phyloP scores from a whole-genome alignment of 2,888 invertebrate genomes.

The Torymus tubicola region DNA sequence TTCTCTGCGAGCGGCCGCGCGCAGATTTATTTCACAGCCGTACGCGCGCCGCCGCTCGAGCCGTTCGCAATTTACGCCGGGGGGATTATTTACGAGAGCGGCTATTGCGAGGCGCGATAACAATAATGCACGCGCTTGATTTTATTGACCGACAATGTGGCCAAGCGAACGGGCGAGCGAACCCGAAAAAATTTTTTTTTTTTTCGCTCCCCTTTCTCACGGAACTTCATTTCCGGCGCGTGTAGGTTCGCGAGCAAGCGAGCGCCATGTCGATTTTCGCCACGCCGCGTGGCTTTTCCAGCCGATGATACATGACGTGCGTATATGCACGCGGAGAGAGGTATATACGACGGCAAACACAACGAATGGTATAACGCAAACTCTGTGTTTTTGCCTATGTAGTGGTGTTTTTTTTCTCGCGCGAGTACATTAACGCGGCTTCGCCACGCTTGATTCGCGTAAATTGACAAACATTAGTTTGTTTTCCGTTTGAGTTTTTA shows the following conservation, averaged over 20 bases:
- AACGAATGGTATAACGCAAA: conserved; percentile 4
- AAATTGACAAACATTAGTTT: not conserved
- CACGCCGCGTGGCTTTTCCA: conserved; percentile 16
- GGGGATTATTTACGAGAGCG: conserved; percentile 48
- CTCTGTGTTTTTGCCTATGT: not conserved
- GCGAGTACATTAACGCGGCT: conserved; percentile 14
- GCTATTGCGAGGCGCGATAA: conserved; percentile 33
- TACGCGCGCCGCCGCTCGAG: not conserved
- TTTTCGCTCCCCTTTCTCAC: not conserved
- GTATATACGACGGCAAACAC: not conserved
- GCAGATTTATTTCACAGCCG: conserved; percentile 36
- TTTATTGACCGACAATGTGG: conserved; percentile 53
- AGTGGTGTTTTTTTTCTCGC: conserved; percentile 12
- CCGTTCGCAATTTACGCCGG: conserved; percentile 33
- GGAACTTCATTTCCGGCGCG: conserved; percentile 48
- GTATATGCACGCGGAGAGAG: too few relatives aligned
- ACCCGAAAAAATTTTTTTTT: conserved; percentile 24
- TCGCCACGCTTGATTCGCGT: not conserved
- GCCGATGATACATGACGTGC: conserved; percentile 44
- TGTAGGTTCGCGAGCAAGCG: not conserved
- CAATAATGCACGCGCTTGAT: conserved; percentile 49
- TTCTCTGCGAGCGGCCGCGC: not conserved
- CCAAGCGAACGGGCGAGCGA: not conserved
- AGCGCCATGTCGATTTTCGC: conserved; percentile 31
- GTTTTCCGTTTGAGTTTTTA: not conserved